Conservation (phyloP, 1,140 invertebrate genomes). For the Caenorhabditis tropicalis region DNA sequence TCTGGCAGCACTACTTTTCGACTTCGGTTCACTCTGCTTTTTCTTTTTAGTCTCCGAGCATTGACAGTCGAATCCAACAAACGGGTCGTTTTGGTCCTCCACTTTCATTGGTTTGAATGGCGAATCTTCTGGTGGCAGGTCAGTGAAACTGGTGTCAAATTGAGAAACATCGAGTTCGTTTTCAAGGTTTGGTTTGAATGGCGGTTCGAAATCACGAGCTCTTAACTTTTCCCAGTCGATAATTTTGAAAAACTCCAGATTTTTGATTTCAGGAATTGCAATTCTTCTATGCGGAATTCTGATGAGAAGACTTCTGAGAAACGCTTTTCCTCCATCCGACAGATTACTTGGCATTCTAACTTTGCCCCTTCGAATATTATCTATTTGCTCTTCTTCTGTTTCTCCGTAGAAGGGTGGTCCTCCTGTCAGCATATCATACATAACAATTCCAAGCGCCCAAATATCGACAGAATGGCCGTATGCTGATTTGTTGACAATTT, state of each 20-base stretch:
- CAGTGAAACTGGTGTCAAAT: background rate
- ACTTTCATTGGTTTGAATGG: background rate
- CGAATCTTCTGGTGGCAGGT: background rate
- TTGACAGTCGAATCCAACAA: background rate
- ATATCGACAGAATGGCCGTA: background rate
- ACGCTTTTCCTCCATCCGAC: background rate
- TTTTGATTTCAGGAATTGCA: background rate
- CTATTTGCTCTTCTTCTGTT: background rate
- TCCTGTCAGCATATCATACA: background rate
- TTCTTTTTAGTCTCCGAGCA: background rate
- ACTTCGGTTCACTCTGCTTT: background rate
- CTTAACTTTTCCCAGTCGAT: background rate
- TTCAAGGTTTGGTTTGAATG: background rate
- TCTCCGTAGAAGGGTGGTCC: background rate
- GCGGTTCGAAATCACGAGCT: background rate
- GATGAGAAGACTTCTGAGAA: background rate
- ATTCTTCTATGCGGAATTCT: background rate
- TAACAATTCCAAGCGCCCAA: background rate
- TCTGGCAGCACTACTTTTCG: background rate
- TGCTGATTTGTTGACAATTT: background rate
- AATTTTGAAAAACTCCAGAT: background rate
- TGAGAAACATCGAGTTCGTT: background rate
- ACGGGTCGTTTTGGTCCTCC: background rate
- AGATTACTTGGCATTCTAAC: background rate
- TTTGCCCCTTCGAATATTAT: background rate